Conservation (phyloP, 2,888 invertebrate species). For the Caenorhabditis sp. region DNA sequence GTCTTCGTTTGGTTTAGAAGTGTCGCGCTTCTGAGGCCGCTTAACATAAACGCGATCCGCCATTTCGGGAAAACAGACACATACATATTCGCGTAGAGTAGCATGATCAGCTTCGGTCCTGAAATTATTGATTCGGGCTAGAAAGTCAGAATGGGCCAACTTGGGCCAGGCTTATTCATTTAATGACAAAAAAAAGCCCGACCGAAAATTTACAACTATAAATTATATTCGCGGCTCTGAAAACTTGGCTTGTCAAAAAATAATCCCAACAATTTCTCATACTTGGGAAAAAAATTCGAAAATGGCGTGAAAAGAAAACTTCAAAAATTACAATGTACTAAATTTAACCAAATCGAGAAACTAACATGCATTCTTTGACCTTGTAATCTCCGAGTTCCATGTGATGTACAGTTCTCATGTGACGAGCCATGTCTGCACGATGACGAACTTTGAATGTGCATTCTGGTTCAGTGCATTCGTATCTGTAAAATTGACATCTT, state of each 20-base stretch:
- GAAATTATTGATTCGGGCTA: not conserved
- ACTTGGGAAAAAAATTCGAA: no score
- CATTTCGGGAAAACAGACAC: slow-evolving; percentile 29
- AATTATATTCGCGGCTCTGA: no score
- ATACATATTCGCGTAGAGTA: slow-evolving; percentile 7
- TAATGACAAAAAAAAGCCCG: no score
- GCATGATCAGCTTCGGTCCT: slow-evolving; percentile 9
- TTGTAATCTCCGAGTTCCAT: not conserved
- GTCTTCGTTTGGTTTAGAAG: not conserved
- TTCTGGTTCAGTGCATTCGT: slow-evolving; percentile 4
- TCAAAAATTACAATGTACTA: no score
- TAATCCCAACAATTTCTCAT: no score
- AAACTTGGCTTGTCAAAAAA: no score
- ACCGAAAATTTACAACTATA: no score
- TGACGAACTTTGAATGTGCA: slow-evolving; percentile 20
- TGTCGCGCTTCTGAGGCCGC: not conserved
- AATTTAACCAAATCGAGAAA: no score
- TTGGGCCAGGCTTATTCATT: no score
- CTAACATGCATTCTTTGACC: slow-evolving; percentile 7
- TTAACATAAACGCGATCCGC: not conserved
- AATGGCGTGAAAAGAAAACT: no score
- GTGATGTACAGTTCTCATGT: slow-evolving; percentile 7
- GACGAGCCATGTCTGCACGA: slow-evolving; percentile 20
- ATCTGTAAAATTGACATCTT: slow-evolving; percentile 11
- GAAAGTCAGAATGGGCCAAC: no score